Percentiles rank a stretch among this genome's conserved stretches.
phyloP scores from a whole-genome alignment of 2,888 invertebrate species.

The Scaeva pyrastri region DNA sequence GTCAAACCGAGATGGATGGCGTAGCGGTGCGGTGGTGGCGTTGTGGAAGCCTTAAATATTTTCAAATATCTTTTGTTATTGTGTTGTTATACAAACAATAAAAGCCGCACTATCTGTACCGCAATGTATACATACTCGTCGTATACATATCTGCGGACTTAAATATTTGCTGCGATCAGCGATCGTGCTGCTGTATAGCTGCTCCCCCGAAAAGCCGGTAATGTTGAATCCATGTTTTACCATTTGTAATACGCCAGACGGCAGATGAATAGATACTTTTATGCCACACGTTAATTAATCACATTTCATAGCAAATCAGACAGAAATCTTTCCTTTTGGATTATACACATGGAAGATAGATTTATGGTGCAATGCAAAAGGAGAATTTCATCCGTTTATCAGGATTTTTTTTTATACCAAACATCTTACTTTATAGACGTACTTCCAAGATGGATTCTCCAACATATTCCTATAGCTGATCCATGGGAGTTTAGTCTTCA shows the following conservation, averaged over 20 bases:
- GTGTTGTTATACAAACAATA: constrained; percentile 56
- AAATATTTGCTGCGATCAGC: constrained; percentile 30
- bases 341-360: constrained; percentile 13
- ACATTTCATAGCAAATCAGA: constrained; percentile 66
- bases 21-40: no score
- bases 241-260: constrained; percentile 77
- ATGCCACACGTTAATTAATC: constrained; percentile 69
- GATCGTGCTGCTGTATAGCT: background rate
- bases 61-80: constrained; percentile 29
- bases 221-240: constrained; percentile 77
- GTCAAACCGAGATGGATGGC: background rate
- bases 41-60: constrained; percentile 3
- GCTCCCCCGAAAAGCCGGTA: constrained; percentile 50
- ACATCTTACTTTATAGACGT: no score
- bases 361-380: constrained; percentile 14
- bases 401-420: no score
- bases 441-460: no score
- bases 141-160: constrained; percentile 59
- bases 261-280: constrained; percentile 74
- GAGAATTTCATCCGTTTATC: constrained; percentile 13
- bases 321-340: constrained; percentile 43
- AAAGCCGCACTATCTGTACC: constrained; percentile 61
- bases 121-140: no score
- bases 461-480: no score
- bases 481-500: no score